phyloP scores from a whole-genome alignment of 92 coral and sea anemone genomes.

The Blastomussa wellsi region DNA sequence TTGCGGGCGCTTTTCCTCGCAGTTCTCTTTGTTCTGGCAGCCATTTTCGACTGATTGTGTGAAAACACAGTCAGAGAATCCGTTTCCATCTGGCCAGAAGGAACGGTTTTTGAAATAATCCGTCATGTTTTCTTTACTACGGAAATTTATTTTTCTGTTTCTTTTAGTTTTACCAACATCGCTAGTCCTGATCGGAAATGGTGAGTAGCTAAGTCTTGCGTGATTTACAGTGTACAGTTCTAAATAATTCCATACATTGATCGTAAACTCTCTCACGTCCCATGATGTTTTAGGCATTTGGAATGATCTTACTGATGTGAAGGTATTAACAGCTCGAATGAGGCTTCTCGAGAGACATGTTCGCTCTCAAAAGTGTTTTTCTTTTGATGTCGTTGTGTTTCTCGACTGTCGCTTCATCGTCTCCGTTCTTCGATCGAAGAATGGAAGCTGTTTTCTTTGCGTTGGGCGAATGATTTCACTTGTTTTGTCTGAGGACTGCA shows the following conservation, averaged over 20 bases:
- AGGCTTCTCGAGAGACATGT: constrained; percentile 28
- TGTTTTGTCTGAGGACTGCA: constrained; percentile 47
- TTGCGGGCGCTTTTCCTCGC: constrained; percentile 41
- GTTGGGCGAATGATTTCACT: constrained; percentile 68
- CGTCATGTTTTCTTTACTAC: constrained; percentile 88
- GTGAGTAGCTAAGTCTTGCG: constrained; percentile 70
- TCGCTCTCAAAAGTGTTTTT: constrained; percentile 63
- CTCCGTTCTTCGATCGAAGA: constrained; percentile 47
- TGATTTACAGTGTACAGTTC: constrained; percentile 37
- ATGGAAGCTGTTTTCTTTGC: constrained; percentile 53
- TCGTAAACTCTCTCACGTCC: constrained; percentile 62
- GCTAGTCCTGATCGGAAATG: constrained; percentile 81
- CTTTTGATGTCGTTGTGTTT: constrained; percentile 47
- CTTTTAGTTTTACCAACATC: constrained; percentile 87
- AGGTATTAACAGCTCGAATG: constrained; percentile 53
- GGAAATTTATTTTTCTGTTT: constrained; percentile 78
- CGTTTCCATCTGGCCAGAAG: constrained; percentile 88
- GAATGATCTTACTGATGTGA: constrained; percentile 81
- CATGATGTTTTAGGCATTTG: constrained; percentile 99
- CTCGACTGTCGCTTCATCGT: constrained; percentile 46
- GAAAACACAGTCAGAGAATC: constrained; percentile 89
- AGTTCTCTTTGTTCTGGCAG: constrained; percentile 84
- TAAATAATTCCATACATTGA: constrained; percentile 17
- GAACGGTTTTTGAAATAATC: constrained; percentile 61
- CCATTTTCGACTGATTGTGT: constrained; percentile 92